These are phyloP conservation scores for Dipodomys ordii DNA, from an alignment of 2,113 vertebrate species.

Conservation along the genomic window DNA sequence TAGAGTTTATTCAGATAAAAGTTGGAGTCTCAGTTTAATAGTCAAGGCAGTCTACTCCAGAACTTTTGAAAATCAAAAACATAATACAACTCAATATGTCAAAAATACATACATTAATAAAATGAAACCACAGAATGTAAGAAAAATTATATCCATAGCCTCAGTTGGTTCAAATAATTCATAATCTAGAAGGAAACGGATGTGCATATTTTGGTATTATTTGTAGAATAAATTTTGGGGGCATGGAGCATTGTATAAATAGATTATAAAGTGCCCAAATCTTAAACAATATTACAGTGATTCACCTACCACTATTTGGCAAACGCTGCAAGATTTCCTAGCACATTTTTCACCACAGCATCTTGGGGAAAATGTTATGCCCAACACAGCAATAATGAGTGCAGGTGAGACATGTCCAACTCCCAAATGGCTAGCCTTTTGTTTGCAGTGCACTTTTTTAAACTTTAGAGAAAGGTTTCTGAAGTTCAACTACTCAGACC, in stretches of 20 bases:
- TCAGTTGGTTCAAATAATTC: conserved; percentile 7
- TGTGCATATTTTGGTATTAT: conserved; percentile 19
- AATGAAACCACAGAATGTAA: no score
- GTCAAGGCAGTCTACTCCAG: neutral
- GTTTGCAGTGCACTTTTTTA: neutral
- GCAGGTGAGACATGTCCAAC: neutral
- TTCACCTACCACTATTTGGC: neutral
- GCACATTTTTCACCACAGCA: neutral
- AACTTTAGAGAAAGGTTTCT: neutral
- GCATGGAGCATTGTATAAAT: neutral
- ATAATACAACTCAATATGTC: neutral
- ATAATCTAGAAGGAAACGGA: conserved; percentile 6
- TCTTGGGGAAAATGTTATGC: conserved; percentile 39
- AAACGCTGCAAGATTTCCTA: neutral
- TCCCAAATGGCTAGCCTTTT: neutral
- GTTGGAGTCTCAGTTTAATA: neutral
- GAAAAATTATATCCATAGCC: neutral
- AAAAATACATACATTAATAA: neutral
- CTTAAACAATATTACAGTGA: neutral
- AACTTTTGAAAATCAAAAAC: conserved; percentile 34
- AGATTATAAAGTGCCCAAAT: conserved; percentile 8
- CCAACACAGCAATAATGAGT: conserved; percentile 2
- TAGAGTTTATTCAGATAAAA: neutral
- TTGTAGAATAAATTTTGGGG: conserved; percentile 29
- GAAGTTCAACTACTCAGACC: neutral